These are phyloP conservation scores for Sceloporus tristichus DNA, from an alignment of 2,113 vertebrate genomes.

Conservation along the genomic window DNA sequence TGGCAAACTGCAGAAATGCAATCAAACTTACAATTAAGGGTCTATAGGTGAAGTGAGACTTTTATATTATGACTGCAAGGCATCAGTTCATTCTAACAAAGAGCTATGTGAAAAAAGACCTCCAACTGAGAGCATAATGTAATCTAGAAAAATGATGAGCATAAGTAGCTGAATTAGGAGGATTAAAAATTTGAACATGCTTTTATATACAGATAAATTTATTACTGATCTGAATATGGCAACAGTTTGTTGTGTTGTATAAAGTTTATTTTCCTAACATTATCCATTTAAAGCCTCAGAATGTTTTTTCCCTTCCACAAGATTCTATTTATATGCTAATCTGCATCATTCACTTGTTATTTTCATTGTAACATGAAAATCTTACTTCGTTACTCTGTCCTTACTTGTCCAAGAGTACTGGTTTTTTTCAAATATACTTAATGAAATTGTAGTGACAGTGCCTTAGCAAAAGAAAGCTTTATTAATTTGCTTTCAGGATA, in stretches of 20 bases:
- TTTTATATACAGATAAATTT: rapidly evolving
- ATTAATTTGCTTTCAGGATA: conserved; percentile 70
- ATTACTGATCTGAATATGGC: conserved; percentile 1
- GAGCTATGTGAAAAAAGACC: background rate
- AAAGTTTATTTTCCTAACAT: background rate
- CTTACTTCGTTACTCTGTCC: conserved; percentile 1
- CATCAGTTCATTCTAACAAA: background rate
- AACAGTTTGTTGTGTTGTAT: background rate
- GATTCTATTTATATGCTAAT: conserved; percentile 24
- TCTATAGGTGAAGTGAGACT: background rate
- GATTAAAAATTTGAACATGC: rapidly evolving
- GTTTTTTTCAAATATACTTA: conserved; percentile 33
- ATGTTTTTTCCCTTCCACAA: conserved; percentile 39
- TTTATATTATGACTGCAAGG: background rate
- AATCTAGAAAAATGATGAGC: background rate
- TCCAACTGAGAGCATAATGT: background rate
- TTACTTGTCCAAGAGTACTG: conserved; percentile 20
- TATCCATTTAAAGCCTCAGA: background rate
- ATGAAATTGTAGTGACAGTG: conserved; percentile 36
- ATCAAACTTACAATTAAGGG: background rate
- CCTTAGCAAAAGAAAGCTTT: conserved; percentile 49
- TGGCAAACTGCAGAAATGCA: background rate
- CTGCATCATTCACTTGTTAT: background rate
- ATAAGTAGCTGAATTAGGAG: rapidly evolving
- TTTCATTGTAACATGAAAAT: conserved; percentile 6